phyloP scores from a whole-genome alignment of 1,140 invertebrate genomes.

The Vanessa tameamea region DNA sequence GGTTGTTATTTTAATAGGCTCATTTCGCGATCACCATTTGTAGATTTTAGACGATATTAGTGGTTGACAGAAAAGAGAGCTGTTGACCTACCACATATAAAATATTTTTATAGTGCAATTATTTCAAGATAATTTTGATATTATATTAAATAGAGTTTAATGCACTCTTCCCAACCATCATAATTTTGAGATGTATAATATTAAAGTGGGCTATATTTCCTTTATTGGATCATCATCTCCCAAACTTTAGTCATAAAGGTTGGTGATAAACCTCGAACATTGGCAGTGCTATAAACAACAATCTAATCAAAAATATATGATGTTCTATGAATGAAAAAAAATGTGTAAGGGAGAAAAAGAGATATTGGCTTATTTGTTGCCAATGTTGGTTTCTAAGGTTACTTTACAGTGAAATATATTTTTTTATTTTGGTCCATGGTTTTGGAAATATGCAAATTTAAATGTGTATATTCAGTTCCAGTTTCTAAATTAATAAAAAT shows the following conservation, averaged over 20 bases:
- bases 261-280: constrained; percentile 18
- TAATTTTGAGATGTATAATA: background rate
- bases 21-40: too few relatives aligned
- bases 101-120: background rate
- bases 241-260: constrained; percentile 26
- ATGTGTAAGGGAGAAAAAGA: background rate
- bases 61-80: too few relatives aligned
- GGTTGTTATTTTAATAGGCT: background rate
- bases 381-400: too few relatives aligned
- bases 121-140: background rate
- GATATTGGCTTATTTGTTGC: background rate
- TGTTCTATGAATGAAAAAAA: constrained; percentile 1
- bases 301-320: constrained; percentile 33
- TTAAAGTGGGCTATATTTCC: constrained; percentile 14
- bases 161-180: background rate
- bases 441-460: too few relatives aligned
- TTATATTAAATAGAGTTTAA: background rate
- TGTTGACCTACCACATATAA: too few relatives aligned
- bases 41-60: too few relatives aligned
- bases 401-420: too few relatives aligned
- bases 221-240: constrained; percentile 1
- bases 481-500: too few relatives aligned
- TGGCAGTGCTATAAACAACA: constrained; percentile 18
- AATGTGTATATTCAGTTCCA: too few relatives aligned
- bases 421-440: too few relatives aligned